phyloP scores from a whole-genome alignment of 2,113 vertebrate genomes.

The Morone chrysops region DNA sequence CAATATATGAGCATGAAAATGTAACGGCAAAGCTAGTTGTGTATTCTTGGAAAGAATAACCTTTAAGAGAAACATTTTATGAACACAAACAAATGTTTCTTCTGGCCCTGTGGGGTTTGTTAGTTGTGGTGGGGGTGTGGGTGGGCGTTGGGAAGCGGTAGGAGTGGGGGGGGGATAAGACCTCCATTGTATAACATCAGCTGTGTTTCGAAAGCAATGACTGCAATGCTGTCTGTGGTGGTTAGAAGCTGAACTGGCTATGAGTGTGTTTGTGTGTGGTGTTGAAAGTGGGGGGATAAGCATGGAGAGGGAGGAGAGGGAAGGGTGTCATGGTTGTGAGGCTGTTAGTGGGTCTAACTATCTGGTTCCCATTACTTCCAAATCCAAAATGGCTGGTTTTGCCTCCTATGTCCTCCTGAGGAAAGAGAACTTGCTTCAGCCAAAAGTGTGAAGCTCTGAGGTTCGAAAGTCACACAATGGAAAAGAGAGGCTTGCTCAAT shows the following conservation, averaged over 20 bases:
- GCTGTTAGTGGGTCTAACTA: slow-evolving; percentile 31
- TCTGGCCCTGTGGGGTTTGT: slow-evolving; percentile 37
- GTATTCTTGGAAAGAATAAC: slow-evolving; percentile 10
- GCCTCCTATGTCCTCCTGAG: slow-evolving; percentile 15
- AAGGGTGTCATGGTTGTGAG: slow-evolving; percentile 25
- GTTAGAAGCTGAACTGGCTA: slow-evolving; percentile 27
- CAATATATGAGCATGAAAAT: background rate
- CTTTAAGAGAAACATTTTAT: slow-evolving; percentile 22
- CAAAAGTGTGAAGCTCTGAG: slow-evolving; percentile 17
- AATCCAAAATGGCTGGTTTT: slow-evolving; percentile 29
- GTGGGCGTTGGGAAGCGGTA: slow-evolving; percentile 17
- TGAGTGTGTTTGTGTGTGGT: slow-evolving; percentile 30
- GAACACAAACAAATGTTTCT: slow-evolving; percentile 51
- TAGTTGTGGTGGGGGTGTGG: slow-evolving; percentile 18
- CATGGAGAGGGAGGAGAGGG: background rate
- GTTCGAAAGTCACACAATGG: slow-evolving; percentile 25
- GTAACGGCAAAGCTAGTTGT: background rate
- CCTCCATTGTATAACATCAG: slow-evolving; percentile 72
- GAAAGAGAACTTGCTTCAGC: background rate
- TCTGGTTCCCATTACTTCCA: slow-evolving; percentile 76
- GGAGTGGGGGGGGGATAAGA: slow-evolving; percentile 51
- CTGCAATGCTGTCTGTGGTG: slow-evolving; percentile 49
- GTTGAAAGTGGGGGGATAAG: background rate
- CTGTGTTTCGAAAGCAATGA: slow-evolving; percentile 71
- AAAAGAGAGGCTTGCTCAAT: slow-evolving; percentile 26